Conservation (phyloP, 1,140 invertebrate species). For the Anastrepha ludens region DNA sequence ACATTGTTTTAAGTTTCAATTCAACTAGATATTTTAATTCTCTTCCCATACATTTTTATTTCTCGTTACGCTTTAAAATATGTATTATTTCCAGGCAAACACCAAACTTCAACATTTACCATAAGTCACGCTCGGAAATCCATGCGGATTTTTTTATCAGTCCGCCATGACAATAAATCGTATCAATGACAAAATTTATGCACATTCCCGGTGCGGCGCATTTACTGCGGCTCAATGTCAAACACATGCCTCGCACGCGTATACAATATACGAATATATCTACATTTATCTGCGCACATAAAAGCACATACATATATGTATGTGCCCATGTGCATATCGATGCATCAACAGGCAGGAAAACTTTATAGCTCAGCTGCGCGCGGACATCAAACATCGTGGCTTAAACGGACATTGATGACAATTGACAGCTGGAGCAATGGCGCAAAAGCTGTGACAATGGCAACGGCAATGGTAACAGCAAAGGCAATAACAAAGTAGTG, state of each 20-base stretch:
- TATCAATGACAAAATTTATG: conserved; percentile 55
- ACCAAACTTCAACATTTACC: conserved; percentile 33
- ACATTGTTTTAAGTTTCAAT: neutral
- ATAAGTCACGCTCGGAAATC: conserved; percentile 47
- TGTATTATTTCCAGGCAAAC: neutral
- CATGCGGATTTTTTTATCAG: conserved; percentile 48
- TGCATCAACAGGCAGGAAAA: conserved; percentile 37
- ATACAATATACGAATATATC: too few species aligned
- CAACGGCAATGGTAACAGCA: neutral
- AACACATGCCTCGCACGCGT: neutral
- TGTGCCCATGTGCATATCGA: neutral
- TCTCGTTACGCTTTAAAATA: neutral
- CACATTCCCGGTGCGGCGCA: conserved; percentile 33
- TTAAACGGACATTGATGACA: conserved; percentile 45
- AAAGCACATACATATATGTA: neutral
- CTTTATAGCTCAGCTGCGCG: conserved; percentile 42
- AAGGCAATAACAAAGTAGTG: neutral
- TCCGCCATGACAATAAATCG: conserved; percentile 49
- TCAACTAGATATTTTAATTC: neutral
- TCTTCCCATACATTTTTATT: neutral
- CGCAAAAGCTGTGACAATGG: conserved; percentile 10
- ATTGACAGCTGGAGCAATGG: conserved; percentile 44
- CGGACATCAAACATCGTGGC: conserved; percentile 40
- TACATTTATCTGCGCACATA: neutral
- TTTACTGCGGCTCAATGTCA: conserved; percentile 2